phyloP scores from a whole-genome alignment of 1,140 invertebrate genomes.

The Meloidogyne floridensis region DNA sequence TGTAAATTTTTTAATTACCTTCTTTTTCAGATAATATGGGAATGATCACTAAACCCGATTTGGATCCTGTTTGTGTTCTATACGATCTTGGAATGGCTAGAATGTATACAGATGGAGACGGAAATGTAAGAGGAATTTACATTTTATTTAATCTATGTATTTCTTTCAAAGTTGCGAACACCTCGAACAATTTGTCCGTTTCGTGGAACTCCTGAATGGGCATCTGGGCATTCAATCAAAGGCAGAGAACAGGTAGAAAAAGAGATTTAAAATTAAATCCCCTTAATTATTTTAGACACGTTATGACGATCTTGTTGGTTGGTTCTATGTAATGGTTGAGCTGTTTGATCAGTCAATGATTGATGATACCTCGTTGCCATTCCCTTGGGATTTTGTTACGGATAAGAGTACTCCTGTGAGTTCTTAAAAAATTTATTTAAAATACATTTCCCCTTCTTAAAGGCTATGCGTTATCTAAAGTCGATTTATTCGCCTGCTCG shows the following conservation, averaged over 20 bases:
- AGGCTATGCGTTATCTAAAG: conserved; percentile 45
- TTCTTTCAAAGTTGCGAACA: conserved; percentile 35
- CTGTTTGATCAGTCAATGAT: conserved; percentile 39
- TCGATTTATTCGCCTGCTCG: conserved; percentile 31
- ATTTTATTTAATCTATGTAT: not conserved
- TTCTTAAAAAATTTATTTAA: not conserved
- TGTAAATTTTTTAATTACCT: not conserved
- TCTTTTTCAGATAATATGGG: not conserved
- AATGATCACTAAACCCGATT: not conserved
- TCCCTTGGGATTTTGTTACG: conserved; percentile 12
- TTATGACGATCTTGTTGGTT: conserved; percentile 49
- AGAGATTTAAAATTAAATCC: not conserved
- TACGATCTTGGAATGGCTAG: conserved; percentile 51
- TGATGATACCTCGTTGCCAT: not conserved
- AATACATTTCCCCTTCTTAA: not conserved
- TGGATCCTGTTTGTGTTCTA: conserved; percentile 39
- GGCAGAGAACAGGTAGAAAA: conserved; percentile 35
- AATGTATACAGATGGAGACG: conserved; percentile 37
- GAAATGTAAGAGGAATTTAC: not conserved
- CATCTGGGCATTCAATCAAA: conserved; percentile 45
- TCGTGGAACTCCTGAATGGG: conserved; percentile 52
- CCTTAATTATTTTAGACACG: conserved; percentile 33
- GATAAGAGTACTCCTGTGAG: not conserved
- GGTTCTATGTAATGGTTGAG: conserved; percentile 46
- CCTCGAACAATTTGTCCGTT: conserved; percentile 46